A percentile compares a stretch with the other conserved stretches of the same genome.
These are phyloP conservation scores for Phrynocephalus versicolor DNA, from an alignment of 2,113 vertebrate genomes.

Conservation along the genomic window DNA sequence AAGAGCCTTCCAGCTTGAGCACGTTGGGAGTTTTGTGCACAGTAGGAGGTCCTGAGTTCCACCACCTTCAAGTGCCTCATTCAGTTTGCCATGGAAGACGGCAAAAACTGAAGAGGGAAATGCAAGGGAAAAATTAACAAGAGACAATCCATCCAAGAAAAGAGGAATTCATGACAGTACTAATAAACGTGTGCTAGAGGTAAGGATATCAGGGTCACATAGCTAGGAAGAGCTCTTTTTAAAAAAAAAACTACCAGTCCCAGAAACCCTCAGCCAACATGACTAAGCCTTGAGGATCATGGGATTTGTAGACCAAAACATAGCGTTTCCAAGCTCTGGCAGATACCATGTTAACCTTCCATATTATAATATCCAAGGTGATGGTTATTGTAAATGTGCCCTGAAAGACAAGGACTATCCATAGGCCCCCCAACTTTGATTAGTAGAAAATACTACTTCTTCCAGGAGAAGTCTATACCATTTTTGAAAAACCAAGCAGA, in stretches of 20 bases:
- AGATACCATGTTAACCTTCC: not conserved
- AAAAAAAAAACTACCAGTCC: too few species aligned
- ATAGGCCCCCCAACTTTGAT: not conserved
- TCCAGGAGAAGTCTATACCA: not conserved
- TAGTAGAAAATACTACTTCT: not conserved
- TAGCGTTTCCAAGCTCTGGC: too few species aligned
- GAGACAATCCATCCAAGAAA: not conserved
- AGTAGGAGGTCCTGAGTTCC: accelerated
- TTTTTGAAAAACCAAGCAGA: not conserved
- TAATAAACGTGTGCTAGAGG: not conserved
- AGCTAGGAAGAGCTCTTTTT: not conserved
- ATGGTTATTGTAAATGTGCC: not conserved
- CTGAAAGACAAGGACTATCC: not conserved
- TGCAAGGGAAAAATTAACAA: not conserved
- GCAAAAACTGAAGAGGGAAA: not conserved
- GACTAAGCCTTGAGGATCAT: too few species aligned
- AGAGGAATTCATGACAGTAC: too few species aligned
- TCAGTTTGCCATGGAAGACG: not conserved
- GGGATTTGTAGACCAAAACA: too few species aligned
- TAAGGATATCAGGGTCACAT: not conserved
- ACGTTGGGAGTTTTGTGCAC: constrained; percentile 8
- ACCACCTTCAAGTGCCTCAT: not conserved
- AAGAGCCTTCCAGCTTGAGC: not conserved
- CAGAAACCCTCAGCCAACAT: too few species aligned
- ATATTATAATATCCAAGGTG: too few species aligned